A percentile compares a stretch with the other conserved stretches of the same genome.
These are phyloP conservation scores for Empidonax alnorum DNA, from an alignment of 2,113 vertebrate genomes.

Conservation along the genomic window DNA sequence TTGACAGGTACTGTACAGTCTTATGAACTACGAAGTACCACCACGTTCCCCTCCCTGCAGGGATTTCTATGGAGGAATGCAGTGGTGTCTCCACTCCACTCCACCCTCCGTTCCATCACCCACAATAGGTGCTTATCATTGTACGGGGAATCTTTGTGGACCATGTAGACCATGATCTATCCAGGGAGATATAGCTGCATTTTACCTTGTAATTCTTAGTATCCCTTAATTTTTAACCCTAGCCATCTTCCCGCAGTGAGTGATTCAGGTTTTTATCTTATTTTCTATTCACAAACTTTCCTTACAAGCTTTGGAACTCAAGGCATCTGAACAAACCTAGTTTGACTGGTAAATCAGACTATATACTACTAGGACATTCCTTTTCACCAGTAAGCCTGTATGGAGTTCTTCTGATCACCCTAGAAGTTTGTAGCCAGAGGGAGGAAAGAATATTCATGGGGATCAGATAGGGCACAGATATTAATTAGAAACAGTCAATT, in stretches of 20 bases:
- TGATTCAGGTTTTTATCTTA: background rate
- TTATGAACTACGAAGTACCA: too few relatives aligned
- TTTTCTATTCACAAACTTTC: background rate
- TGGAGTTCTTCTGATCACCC: background rate
- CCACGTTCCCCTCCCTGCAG: too few relatives aligned
- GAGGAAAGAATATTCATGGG: background rate
- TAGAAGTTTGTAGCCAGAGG: background rate
- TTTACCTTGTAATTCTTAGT: background rate
- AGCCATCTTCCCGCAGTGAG: background rate
- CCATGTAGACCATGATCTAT: background rate
- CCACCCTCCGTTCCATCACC: background rate
- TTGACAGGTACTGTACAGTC: too few relatives aligned
- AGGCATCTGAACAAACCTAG: background rate
- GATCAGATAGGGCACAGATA: background rate
- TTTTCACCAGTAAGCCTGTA: background rate
- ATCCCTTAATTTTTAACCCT: background rate
- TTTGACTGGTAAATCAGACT: background rate
- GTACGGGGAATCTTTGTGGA: background rate
- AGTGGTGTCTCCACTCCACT: background rate
- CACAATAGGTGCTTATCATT: background rate
- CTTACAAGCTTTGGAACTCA: background rate
- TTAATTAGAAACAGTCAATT: background rate
- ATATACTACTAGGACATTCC: background rate
- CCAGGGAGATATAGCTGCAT: background rate
- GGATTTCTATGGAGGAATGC: background rate